Evolutionary conservation across 2,113 vertebrate species (phyloP), one percentile per base, ranked within the genome.

Genomic region (Paradoxurus hermaphroditus): DNA sequence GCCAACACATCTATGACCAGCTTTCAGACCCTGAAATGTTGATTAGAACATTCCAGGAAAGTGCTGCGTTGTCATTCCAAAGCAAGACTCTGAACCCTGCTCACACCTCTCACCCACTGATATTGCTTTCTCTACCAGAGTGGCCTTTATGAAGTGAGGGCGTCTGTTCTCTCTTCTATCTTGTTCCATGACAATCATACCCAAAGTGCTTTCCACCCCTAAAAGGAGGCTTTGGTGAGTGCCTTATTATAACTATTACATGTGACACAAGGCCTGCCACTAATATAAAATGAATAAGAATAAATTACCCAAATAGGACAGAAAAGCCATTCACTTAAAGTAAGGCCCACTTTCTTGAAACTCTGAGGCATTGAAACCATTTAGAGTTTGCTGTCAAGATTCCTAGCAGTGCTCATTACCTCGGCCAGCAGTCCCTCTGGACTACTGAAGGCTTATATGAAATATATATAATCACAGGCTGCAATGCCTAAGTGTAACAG

Each of bases 301-400:
- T 67, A 49, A 75, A 96, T 95, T 93, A 92, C 12, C 49, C 49
- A 94, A 94, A 92, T 90, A 96, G 72, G 77, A 94, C 11, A 39
- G 87, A 98, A 97, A 83, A 91, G 41, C 83, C 65, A 75, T 94
- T 95, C n/a, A 56, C 25, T 87, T 90, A 82, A 72, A 95, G 73
- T 79, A 92, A 96, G 67, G 81, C 87, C 84, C 86, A 86, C 72
- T 73, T 77, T 84, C 95, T 96, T 96, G 36, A 92, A 96, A 92
- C 7, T 67, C 92, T 91, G 41, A 0, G 0, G 96, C 65, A 95
- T 1, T 86, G 34, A 88, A 70, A 75, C 44, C 92, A 91, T 89
- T 97, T 53, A 67, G 23, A 90, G 56, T 70, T 41, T 53, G 65
- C 82, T 95, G 92, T 97, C 93, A 95, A 68, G 91, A 96, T 92